A percentile compares a stretch with the other conserved stretches of the same genome.
These are phyloP conservation scores for Buceros bicornis DNA, from an alignment of 2,797 vertebrate species.

Conservation along the genomic window DNA sequence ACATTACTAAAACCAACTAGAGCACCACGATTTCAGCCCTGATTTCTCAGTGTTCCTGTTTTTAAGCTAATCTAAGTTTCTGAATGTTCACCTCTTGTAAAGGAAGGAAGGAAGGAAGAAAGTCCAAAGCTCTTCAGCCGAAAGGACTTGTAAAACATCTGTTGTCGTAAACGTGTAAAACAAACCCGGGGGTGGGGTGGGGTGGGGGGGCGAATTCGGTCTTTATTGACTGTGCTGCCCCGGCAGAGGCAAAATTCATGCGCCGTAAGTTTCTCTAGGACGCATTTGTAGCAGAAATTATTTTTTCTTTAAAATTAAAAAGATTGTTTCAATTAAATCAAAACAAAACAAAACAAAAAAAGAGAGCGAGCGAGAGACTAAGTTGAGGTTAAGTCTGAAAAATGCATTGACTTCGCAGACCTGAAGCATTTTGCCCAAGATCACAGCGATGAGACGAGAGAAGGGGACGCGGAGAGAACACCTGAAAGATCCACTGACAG, in stretches of 20 bases:
- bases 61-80: background rate
- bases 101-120: background rate
- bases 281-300: background rate
- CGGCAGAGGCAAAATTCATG: background rate
- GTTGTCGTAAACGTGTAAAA: background rate
- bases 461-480: conserved; percentile 26
- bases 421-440: background rate
- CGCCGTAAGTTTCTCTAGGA: background rate
- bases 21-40: fast-evolving
- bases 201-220: background rate
- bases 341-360: background rate
- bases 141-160: conserved; percentile 18
- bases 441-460: conserved; percentile 45
- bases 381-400: background rate
- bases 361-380: no score
- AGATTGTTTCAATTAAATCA: background rate
- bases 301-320: background rate
- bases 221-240: background rate
- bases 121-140: background rate
- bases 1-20: background rate
- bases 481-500: conserved; percentile 76
- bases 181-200: background rate
- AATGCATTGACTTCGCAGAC: background rate
- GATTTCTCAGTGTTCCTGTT: background rate
- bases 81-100: background rate